These are phyloP conservation scores for Gadus chalcogrammus DNA, from an alignment of 2,113 vertebrate species.

Conservation along the genomic window DNA sequence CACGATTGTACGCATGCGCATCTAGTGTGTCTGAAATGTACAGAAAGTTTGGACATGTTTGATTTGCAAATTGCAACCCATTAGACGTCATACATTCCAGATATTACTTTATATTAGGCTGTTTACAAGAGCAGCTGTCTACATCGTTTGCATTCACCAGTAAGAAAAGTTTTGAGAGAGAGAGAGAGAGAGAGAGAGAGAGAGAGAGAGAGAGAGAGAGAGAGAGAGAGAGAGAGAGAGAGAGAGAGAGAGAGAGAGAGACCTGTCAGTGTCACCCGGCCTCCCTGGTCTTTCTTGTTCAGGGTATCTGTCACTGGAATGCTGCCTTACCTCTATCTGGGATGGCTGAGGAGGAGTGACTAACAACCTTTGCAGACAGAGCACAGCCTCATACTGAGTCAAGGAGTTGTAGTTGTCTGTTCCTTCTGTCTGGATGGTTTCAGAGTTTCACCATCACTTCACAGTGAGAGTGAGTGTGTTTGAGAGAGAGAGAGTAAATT, in stretches of 20 bases:
- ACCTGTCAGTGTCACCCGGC: constrained; percentile 57
- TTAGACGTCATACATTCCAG: no score
- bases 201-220: not conserved
- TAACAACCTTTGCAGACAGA: constrained; percentile 10
- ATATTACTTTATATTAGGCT: no score
- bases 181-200: constrained; percentile 26
- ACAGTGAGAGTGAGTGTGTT: not conserved
- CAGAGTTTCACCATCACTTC: not conserved
- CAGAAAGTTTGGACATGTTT: not conserved
- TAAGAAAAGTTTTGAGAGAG: constrained; percentile 3
- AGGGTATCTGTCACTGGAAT: constrained; percentile 49
- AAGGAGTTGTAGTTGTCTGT: not conserved
- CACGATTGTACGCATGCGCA: constrained; percentile 28
- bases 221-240: constrained; percentile 17
- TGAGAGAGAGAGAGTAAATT: not conserved
- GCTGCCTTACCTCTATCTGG: constrained; percentile 36
- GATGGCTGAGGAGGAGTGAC: constrained; percentile 34
- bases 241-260: constrained; percentile 1
- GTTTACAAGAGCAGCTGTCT: no score
- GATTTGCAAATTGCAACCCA: no score
- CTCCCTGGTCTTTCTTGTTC: constrained; percentile 73
- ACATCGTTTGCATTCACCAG: no score
- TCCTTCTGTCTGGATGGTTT: not conserved
- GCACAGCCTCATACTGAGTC: constrained; percentile 8
- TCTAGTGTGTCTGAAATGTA: not conserved